Base-by-base conservation (phyloP, 2,113 vertebrate genomes). In the Brachyistius frenatus region DNA sequence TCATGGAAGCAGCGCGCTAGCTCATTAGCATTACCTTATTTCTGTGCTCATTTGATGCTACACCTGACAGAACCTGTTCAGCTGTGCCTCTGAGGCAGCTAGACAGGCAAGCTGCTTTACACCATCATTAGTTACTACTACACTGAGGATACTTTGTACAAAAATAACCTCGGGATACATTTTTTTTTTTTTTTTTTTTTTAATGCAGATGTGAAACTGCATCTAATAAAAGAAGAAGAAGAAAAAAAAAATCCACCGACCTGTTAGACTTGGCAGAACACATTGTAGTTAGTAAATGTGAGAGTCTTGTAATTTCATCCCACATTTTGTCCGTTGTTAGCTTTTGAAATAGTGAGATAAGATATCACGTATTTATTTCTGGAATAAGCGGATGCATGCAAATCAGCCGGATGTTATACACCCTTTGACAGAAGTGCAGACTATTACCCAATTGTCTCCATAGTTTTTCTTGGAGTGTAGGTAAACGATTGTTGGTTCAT, bases 21-120 rank as follows among this genome's bases (percentile, higher is more conserved):
- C 76, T 84, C 76, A 84, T 87, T 80, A 91, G 49, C 67, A 70
- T 83, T 61, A 52, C 60, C 73, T 82, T 74, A 66, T 70, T 63
- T 79, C 39, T 47, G 46, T 47, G 52, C 78, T 87, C 64, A 87
- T 84, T 86, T 87, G 60, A 87, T 79, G 78, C 72, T 63, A 66
- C 71, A 85, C 84, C 80, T 87, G 78, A 78, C 79, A 66, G 60
- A 83, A 71, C 16, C 36, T 64, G 16, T 58, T 88, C 39, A 67
- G 32, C 66, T 75, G 76, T 67, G 49, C 72, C 86, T 66, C 56
- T 33, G 52, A 71, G 75, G 58, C 35, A 70, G 47, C 60, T 23
- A 49, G 31, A 76, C 52, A 58, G 57, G 58, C 57, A 23, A 66
- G 52, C 61, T 62, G 64, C 35, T 70, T 73, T 58, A 66, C 53